Conservation (phyloP, 2,888 invertebrate species). For the Odontothrips loti region DNA sequence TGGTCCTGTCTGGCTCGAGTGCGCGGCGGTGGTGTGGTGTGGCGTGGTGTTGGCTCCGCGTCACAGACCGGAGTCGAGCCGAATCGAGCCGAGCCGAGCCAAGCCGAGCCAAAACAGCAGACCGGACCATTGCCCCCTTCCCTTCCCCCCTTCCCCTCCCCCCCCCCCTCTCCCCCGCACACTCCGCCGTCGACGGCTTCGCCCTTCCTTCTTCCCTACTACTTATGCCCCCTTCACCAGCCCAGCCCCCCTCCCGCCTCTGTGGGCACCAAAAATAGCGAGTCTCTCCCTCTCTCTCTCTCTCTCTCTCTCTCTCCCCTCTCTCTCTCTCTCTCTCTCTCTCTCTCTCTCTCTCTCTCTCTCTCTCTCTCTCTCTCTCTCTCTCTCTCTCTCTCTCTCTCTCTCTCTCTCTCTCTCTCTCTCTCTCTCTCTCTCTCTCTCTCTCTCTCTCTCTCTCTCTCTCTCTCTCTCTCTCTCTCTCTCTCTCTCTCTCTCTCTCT, state of each 20-base stretch:
- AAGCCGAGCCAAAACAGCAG: neutral
- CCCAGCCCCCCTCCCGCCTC: neutral
- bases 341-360: neutral
- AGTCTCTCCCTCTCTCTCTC: neutral
- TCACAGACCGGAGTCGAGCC: neutral
- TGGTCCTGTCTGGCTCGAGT: neutral
- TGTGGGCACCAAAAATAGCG: conserved; percentile 1
- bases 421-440: neutral
- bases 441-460: neutral
- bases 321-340: neutral
- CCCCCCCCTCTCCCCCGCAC: neutral
- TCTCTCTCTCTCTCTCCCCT: too few species aligned
- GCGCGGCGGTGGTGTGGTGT: neutral
- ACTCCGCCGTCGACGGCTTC: neutral
- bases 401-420: neutral
- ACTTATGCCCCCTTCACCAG: neutral
- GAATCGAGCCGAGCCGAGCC: neutral
- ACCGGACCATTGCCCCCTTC: neutral
- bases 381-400: neutral
- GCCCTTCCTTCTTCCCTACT: neutral
- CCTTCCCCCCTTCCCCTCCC: neutral
- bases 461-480: neutral
- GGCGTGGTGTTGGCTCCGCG: neutral
- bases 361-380: neutral
- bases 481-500: neutral